Base-by-base conservation (phyloP, 2,888 invertebrate species). In the Platycheirus rosarum region DNA sequence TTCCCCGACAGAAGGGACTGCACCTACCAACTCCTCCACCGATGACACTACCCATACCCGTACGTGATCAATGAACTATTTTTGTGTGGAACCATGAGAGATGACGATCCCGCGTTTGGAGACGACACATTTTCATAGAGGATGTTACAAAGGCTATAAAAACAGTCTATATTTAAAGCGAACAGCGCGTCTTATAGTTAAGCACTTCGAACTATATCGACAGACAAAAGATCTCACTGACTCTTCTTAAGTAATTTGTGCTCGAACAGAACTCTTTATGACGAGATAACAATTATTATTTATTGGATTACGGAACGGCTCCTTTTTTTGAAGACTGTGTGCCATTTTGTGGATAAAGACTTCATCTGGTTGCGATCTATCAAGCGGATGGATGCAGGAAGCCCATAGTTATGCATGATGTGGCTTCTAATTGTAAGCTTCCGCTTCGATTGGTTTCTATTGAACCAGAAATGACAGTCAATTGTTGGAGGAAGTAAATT, bases 361-460 rank as follows among this genome's bases (percentile, higher is more conserved):
- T 62, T 35, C 16, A 55, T n/a, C n/a, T n/a, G 71, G 57, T 29
- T 51, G 53, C 20, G 37, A 42, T 35, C 60, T n/a, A 37, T 35
- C 7, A 23, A 32, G 32, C 53, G 32, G 40, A 60, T 62, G 62
- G 70, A 80, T 65, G 66, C 82, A 82, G 82, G 82, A 82, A 82
- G 29, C 71, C 26, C 42, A 32, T 49, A 77, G 82, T 82, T 82
- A 77, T 82, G 82, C 82, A 82, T 77, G 82, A 82, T 82, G 82
- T 82, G 68, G 35, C 71, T 68, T 82, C 68, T 77, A 82, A 82
- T 82, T 82, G 82, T 73, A 46, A 44, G 77, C 82, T 82, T 82
- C 82, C 82, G 82, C 77, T 82, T 82, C 82, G 82, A 82, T 82
- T 82, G 77, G 82, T 77, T 68, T 82, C 82, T 82, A 82, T 82